These are phyloP conservation scores for Nasonia giraulti DNA, from an alignment of 1,140 invertebrate genomes.

Conservation along the genomic window DNA sequence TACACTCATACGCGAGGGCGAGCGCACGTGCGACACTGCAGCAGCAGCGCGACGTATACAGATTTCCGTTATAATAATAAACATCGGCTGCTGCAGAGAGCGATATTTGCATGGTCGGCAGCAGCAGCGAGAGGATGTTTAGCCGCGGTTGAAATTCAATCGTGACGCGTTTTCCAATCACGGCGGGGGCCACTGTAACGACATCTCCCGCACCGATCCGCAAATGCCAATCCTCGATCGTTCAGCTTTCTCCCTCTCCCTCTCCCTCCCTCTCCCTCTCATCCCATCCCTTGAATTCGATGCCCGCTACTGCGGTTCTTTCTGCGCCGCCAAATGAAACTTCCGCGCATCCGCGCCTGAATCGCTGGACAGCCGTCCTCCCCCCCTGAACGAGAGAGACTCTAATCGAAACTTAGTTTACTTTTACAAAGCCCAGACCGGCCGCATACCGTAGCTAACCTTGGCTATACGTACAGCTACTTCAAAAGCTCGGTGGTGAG, in stretches of 20 bases:
- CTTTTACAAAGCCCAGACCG: constrained; percentile 56
- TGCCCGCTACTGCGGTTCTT: not conserved
- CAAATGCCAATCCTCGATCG: constrained; percentile 42
- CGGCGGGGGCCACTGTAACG: constrained; percentile 33
- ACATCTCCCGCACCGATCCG: constrained; percentile 34
- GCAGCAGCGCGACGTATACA: constrained; percentile 16
- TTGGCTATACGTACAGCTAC: not conserved
- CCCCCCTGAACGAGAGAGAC: constrained; percentile 22
- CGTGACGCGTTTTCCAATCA: constrained; percentile 52
- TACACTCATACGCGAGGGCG: not conserved
- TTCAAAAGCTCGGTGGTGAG: constrained; percentile 43
- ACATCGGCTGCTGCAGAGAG: constrained; percentile 22
- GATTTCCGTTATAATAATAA: constrained; percentile 53
- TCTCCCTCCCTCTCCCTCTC: constrained; percentile 16
- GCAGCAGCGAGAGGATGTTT: constrained; percentile 24
- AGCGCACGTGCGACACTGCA: not conserved
- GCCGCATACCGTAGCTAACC: constrained; percentile 13
- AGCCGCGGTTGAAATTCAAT: constrained; percentile 51
- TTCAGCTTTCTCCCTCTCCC: constrained; percentile 36
- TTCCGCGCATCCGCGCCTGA: constrained; percentile 44
- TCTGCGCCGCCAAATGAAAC: constrained; percentile 49
- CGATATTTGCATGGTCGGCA: constrained; percentile 44
- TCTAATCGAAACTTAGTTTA: constrained; percentile 62
- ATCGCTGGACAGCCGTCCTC: constrained; percentile 45
- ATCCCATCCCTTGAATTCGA: not conserved